Base-by-base conservation (phyloP, 2,113 vertebrate genomes). In the Platysternon megacephalum region DNA sequence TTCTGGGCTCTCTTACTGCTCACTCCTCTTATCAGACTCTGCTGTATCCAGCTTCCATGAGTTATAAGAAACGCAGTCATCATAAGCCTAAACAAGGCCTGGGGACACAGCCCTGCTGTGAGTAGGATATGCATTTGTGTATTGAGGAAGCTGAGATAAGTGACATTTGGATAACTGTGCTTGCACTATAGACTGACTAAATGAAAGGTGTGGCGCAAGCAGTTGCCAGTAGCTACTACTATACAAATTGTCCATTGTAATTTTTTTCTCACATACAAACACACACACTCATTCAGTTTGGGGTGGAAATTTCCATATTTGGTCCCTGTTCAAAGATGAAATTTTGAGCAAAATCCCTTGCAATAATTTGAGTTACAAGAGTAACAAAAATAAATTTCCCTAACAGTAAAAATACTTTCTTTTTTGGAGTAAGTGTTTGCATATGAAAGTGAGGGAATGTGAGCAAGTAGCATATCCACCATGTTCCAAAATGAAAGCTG, bases 21-120 rank as follows among this genome's bases (percentile, higher is more conserved):
- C n/a, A 72, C n/a, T 10, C n/a, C 42, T 76, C 24, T 76, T 24
- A 26, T 78, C 26, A 78, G 42, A 28, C 13, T 39, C n/a, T 39
- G 19, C n/a, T 72, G n/a, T 72, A 72, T 39, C 19, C 65, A 72
- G 65, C 35, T 39, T 72, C 46, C 35, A 22, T 7, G 89, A 89
- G 49, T n/a, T 19, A 39, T 2, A 91, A 49, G 2, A 76, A 86
- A 48, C 32, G 0, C 53, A 5, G 9, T 0, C 5, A 1, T 28
- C 74, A 65, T 86, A 76, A 52, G 24, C 13, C 5, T 68, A 46
- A 90, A 22, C 6, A 53, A 80, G 24, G 55, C 17, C 16, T 52
- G 10, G 13, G 8, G 32, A 53, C 26, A 24, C 5, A 80, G 28
- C 46, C 87, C 13, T 5, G 35, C 65, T 72, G 8, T n/a, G 16